Evolutionary conservation across 2,888 invertebrate species (phyloP).

Genomic region (Heliconius cydno): DNA sequence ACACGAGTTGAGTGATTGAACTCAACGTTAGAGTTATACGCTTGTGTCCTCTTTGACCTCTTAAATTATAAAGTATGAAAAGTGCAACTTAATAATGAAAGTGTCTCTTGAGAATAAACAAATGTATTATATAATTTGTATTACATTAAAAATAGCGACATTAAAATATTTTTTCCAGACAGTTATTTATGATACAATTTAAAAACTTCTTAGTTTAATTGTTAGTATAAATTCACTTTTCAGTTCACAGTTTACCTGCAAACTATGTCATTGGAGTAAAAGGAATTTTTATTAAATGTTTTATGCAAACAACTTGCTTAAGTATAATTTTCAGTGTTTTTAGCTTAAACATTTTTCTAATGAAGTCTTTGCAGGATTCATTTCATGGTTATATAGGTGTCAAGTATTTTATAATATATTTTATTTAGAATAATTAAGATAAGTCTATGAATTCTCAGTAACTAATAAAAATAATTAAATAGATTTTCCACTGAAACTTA

Average conservation of each 20-base stretch:
- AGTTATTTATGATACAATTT: conserved; percentile 6
- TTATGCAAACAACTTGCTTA: conserved; percentile 18
- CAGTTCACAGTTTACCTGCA: conserved; percentile 22
- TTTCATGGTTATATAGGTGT: not conserved
- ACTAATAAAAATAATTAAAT: not conserved
- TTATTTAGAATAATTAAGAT: not conserved
- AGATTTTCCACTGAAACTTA: not conserved
- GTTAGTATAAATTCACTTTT: conserved; percentile 12
- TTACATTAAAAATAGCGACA: not conserved
- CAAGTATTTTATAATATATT: not conserved
- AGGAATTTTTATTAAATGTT: conserved; percentile 15
- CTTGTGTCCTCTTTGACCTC: too few relatives aligned
- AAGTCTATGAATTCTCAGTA: not conserved
- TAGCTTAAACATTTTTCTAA: not conserved
- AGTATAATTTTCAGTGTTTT: conserved; percentile 10
- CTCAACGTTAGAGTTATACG: too few relatives aligned
- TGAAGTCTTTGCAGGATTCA: conserved; percentile 4
- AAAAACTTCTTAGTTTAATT: conserved; percentile 6
- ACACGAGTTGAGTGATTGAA: too few relatives aligned
- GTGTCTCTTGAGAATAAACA: not conserved
- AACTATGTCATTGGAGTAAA: conserved; percentile 10
- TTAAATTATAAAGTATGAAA: not conserved
- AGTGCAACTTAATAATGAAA: not conserved
- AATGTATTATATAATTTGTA: not conserved
- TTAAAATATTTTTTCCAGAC: not conserved